Percentiles rank a stretch among this genome's conserved stretches.
phyloP scores from a whole-genome alignment of 2,113 vertebrate genomes.

The Myiozetetes cayanensis region DNA sequence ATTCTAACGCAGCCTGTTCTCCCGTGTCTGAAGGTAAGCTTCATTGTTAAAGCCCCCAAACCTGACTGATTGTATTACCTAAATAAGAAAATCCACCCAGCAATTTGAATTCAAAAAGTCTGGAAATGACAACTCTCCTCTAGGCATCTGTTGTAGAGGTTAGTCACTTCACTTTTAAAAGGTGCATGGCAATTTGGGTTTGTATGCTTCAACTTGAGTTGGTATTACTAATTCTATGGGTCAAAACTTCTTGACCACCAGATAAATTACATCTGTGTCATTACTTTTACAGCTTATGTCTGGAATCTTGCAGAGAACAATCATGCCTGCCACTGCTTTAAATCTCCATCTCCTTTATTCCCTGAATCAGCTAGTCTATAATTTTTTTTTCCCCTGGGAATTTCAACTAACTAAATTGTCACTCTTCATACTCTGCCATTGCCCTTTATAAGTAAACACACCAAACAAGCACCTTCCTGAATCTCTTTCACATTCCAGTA shows the following conservation, averaged over 20 bases:
- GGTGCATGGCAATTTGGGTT: background rate
- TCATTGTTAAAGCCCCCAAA: background rate
- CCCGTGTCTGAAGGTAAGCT: background rate
- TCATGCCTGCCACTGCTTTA: background rate
- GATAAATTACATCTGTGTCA: background rate
- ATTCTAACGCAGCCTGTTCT: background rate
- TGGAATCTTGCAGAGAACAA: background rate
- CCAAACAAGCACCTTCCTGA: background rate
- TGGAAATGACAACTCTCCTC: background rate
- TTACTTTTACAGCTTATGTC: background rate
- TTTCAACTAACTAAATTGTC: background rate
- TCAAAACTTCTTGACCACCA: background rate
- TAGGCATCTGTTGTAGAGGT: background rate
- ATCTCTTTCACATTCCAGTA: background rate
- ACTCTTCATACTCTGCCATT: background rate
- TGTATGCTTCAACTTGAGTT: background rate
- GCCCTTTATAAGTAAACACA: background rate
- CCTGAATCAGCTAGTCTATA: background rate
- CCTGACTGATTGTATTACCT: background rate
- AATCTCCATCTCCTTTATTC: background rate
- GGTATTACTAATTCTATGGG: background rate
- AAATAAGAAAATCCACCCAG: background rate
- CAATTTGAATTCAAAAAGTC: background rate
- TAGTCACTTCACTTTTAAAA: background rate
- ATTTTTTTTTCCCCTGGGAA: background rate